A percentile compares a stretch with the other conserved stretches of the same genome.
Evolutionary conservation across 2,113 vertebrate species (phyloP).

Genomic region (Parotia lawesii): DNA sequence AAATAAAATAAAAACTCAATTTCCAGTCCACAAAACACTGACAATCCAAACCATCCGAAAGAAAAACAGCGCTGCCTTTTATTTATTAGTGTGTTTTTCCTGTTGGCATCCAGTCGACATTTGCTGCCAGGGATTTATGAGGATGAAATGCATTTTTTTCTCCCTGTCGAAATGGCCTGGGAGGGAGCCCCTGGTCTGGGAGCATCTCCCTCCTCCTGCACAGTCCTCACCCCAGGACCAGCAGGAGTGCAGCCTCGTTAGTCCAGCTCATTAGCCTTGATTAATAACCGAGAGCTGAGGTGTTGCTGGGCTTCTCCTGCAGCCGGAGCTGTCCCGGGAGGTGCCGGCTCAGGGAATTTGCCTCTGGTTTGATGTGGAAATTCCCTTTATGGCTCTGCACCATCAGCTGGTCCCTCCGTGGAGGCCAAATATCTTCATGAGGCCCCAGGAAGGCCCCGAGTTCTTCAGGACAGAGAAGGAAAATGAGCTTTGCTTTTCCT

Average conservation of each 20-base stretch:
- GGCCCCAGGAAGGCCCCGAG: rapidly evolving
- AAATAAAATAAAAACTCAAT: not conserved
- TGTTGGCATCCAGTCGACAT: not conserved
- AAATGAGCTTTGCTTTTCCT: not conserved
- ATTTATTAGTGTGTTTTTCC: slow-evolving; percentile 27
- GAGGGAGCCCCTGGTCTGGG: not conserved
- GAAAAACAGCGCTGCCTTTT: not conserved
- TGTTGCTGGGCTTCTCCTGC: not conserved
- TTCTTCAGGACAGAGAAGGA: not conserved
- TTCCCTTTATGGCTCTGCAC: not conserved
- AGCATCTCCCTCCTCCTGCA: not conserved
- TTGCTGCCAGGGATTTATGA: slow-evolving; percentile 43
- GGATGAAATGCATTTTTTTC: not conserved
- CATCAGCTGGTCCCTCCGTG: not conserved
- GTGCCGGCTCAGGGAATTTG: not conserved
- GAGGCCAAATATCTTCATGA: not conserved
- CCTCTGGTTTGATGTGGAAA: not conserved
- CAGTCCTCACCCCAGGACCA: not conserved
- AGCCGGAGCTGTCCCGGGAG: not conserved
- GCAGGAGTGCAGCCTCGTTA: not conserved
- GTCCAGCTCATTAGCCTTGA: not conserved
- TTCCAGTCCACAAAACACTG: not conserved
- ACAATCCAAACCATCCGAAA: not conserved
- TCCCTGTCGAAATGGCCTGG: not conserved
- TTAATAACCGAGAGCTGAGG: not conserved